Percentiles rank a stretch among this genome's conserved stretches.
Conservation (phyloP, 2,888 invertebrate species). For the Malthinus seriepunctatus region DNA sequence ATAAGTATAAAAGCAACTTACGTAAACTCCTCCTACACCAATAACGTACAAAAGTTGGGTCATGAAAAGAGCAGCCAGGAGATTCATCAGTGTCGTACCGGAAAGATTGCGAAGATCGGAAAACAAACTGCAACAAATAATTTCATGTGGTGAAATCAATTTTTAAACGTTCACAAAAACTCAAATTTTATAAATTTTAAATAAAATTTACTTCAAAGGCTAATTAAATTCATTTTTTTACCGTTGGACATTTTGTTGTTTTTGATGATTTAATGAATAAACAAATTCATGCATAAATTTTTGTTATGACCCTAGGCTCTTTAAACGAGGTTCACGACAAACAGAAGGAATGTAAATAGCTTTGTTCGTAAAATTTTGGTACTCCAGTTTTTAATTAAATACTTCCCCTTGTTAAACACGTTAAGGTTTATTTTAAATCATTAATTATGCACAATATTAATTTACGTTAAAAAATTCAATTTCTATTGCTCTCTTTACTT, state of each 20-base stretch:
- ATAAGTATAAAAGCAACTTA: slow-evolving; percentile 46
- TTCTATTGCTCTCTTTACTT: no score
- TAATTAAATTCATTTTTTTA: no score
- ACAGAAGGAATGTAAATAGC: no score
- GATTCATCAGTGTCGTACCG: slow-evolving; percentile 68
- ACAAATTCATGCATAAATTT: no score
- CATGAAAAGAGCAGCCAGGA: slow-evolving; percentile 69
- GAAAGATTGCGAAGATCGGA: slow-evolving; percentile 68
- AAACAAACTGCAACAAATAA: slow-evolving; percentile 62
- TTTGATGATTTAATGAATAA: neutral
- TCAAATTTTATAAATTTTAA: neutral
- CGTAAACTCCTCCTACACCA: slow-evolving; percentile 68
- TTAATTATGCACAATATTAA: no score
- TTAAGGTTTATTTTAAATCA: no score
- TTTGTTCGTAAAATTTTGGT: no score
- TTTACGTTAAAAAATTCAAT: no score
- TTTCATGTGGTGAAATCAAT: neutral
- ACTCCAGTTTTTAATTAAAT: no score
- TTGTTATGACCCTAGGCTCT: no score
- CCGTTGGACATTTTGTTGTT: neutral
- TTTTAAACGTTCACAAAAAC: neutral
- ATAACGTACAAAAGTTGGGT: slow-evolving; percentile 69
- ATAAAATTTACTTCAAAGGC: neutral
- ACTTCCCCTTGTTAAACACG: no score
- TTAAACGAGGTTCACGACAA: no score